Base-by-base conservation (phyloP, 2,797 vertebrate species). In the Spinibarbus caldwelli region DNA sequence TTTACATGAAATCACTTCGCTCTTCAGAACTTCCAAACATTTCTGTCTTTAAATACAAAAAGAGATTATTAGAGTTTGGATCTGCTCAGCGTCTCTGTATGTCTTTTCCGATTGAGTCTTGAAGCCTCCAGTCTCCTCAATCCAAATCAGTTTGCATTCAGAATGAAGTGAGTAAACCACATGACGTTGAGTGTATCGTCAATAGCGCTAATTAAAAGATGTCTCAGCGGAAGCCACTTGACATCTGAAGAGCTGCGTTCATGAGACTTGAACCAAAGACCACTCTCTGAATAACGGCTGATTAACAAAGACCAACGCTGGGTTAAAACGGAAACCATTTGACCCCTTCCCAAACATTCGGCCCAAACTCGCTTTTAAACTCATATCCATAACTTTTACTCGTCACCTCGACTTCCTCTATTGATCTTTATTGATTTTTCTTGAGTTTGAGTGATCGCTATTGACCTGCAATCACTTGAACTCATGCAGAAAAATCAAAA, bases 81-180 rank as follows among this genome's bases (percentile, higher is more conserved):
- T n/a, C 49, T 21, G 10, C 19, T 47, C 19, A 10, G 5, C 0
- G 1, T 38, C 76, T 43, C 38, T 43, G 29, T 14, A 2, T 15
- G 73, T 15, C 29, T 54, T 19, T 77, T 78, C 52, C 14, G 34
- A 41, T 10, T 9, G 43, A 64, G 62, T 80, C n/a, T n/a, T n/a
- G n/a, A n/a, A n/a, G n/a, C n/a, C n/a, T n/a, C n/a, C n/a, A n/a
- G n/a, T n/a, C 62, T 47, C 59, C 57, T 87, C 78, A 41, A 71
- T 36, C 29, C 8, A 77, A n/a, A 87, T 87, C 86, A 87, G 26
- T 66, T 82, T 19, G 6, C 36, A 85, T 87, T 87, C 71, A 87
- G 34, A n/a, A 21, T 66, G 45, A 31, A n/a, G 49, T 31, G 49
- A 71, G 34, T 36, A n/a, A 64, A 6, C 62, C 34, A 26, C 73